Percentiles rank a stretch among this genome's conserved stretches.
These are phyloP conservation scores for Helicoverpa armigera DNA, from an alignment of 1,140 invertebrate genomes.

Conservation along the genomic window DNA sequence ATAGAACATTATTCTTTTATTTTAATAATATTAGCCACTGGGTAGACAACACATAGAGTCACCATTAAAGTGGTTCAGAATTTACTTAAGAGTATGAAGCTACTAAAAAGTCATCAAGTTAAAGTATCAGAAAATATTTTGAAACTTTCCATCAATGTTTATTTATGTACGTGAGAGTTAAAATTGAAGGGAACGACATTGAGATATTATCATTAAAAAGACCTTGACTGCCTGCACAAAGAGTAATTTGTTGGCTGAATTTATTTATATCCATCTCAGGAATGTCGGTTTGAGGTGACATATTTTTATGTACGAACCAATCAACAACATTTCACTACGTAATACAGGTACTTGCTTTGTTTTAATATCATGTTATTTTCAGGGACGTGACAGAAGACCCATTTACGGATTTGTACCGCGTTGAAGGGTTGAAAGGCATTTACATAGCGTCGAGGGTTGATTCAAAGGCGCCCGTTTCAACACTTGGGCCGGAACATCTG, in stretches of 20 bases:
- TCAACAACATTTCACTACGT: background rate
- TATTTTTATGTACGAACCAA: background rate
- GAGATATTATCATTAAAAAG: background rate
- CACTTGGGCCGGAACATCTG: conserved; percentile 91
- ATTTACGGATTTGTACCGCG: conserved; percentile 96
- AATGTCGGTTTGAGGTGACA: conserved; percentile 29
- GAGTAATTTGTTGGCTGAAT: conserved; percentile 7
- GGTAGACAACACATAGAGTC: too few species aligned
- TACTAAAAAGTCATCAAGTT: too few species aligned
- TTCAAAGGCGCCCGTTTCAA: conserved; percentile 81
- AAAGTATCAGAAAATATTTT: too few species aligned
- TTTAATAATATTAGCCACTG: too few species aligned
- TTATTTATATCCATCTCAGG: conserved; percentile 6
- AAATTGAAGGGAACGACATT: conserved; percentile 16
- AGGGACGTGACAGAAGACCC: conserved; percentile 92
- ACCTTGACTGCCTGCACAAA: conserved; percentile 17
- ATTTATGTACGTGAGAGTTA: background rate
- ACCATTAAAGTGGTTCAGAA: too few species aligned
- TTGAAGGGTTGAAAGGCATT: conserved; percentile 94
- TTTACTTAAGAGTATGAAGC: too few species aligned
- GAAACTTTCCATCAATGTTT: background rate
- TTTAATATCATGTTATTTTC: conserved; percentile 28
- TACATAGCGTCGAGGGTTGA: conserved; percentile 95
- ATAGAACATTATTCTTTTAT: too few species aligned
- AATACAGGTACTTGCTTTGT: background rate